Percentiles rank a stretch among this genome's conserved stretches.
These are phyloP conservation scores for Siniperca obscura DNA, from an alignment of 2,797 vertebrate genomes.

Conservation along the genomic window DNA sequence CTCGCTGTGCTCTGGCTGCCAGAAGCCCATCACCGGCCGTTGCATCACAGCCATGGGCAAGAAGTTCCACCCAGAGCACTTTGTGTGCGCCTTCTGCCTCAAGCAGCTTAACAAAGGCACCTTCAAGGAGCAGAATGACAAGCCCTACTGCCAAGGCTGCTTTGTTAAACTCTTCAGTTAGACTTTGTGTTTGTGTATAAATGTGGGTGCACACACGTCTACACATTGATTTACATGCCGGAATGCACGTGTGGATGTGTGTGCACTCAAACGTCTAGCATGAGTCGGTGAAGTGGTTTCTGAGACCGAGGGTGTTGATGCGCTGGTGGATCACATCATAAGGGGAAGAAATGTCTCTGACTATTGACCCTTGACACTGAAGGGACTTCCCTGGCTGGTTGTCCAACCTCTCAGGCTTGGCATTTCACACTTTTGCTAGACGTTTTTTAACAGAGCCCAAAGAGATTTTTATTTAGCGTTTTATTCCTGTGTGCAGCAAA, in stretches of 20 bases:
- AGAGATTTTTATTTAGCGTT: slow-evolving; percentile 78
- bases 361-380: slow-evolving; percentile 45
- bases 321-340: slow-evolving; percentile 34
- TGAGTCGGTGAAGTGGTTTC: slow-evolving; percentile 40
- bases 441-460: slow-evolving; percentile 75
- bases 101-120: slow-evolving; percentile 99
- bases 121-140: slow-evolving; percentile 98
- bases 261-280: slow-evolving; percentile 41
- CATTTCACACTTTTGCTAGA: slow-evolving; percentile 71
- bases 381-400: slow-evolving; percentile 49
- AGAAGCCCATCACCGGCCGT: slow-evolving; percentile 97
- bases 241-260: slow-evolving; percentile 40
- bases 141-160: slow-evolving; percentile 97
- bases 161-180: slow-evolving; percentile 97
- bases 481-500: slow-evolving; percentile 52
- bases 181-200: slow-evolving; percentile 48
- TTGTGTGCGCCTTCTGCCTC: slow-evolving; percentile 97
- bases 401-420: slow-evolving; percentile 63
- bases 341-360: slow-evolving; percentile 38
- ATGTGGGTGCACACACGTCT: slow-evolving; percentile 13
- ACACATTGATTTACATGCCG: slow-evolving; percentile 29
- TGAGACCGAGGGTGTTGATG: slow-evolving; percentile 31
- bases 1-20: slow-evolving; percentile 95
- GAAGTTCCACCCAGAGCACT: slow-evolving; percentile 98
- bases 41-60: slow-evolving; percentile 98